Percentiles rank a stretch among this genome's conserved stretches.
Evolutionary conservation across 1,140 invertebrate species (phyloP).

Genomic region (Solen grandis): DNA sequence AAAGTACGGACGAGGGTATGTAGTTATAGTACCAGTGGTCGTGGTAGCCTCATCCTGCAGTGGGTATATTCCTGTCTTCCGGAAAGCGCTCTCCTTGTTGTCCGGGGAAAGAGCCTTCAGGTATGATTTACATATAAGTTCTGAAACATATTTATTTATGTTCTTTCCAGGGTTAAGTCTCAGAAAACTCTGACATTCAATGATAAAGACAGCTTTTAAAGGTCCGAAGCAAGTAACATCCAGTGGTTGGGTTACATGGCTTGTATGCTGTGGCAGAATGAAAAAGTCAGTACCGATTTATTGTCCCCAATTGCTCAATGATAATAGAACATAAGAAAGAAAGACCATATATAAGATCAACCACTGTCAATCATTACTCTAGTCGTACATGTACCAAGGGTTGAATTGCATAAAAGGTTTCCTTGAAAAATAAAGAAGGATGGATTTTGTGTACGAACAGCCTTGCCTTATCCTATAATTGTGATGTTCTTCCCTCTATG

Average conservation of each 20-base stretch:
- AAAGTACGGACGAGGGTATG: too few relatives aligned
- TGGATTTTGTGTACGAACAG: conserved; percentile 5
- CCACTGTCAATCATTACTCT: conserved; percentile 2
- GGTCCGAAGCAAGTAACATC: conserved; percentile 37
- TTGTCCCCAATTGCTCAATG: conserved; percentile 29
- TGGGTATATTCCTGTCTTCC: conserved; percentile 22
- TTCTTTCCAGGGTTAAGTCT: too few relatives aligned
- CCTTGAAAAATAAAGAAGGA: conserved; percentile 24
- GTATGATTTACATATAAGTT: too few relatives aligned
- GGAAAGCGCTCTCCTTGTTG: conserved; percentile 3
- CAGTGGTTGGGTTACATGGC: too few relatives aligned
- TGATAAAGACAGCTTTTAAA: too few relatives aligned
- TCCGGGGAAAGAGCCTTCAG: too few relatives aligned
- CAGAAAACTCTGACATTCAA: too few relatives aligned
- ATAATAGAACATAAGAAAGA: conserved; percentile 7
- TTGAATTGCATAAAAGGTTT: neutral
- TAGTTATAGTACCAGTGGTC: too few relatives aligned
- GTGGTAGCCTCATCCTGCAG: too few relatives aligned
- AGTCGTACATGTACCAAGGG: too few relatives aligned
- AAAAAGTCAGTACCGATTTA: conserved; percentile 5
- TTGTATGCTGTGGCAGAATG: conserved; percentile 30
- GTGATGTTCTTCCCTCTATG: too few relatives aligned
- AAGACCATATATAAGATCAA: neutral
- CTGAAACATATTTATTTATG: too few relatives aligned
- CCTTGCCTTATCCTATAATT: conserved; percentile 19